Evolutionary conservation across 2,113 vertebrate genomes (phyloP).

Genomic region (Cepphus grylle): DNA sequence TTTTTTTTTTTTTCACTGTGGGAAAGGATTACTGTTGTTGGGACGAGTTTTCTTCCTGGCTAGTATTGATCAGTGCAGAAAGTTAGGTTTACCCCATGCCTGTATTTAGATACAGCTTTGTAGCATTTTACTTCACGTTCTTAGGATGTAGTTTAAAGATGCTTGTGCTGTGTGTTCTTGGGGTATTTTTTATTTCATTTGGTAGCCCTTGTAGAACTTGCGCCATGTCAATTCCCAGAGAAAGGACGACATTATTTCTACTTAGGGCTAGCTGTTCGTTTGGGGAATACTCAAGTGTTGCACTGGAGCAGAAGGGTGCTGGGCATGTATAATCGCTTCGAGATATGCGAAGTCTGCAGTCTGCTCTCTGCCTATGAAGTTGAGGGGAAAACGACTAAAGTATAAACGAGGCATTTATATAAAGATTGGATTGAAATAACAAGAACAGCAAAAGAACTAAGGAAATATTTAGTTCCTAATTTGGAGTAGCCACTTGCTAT

Average conservation of each 20-base stretch:
- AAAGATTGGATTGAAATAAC: not conserved
- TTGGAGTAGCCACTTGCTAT: not conserved
- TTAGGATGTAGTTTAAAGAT: not conserved
- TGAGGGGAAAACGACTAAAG: not conserved
- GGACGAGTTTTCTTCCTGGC: not conserved
- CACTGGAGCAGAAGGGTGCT: not conserved
- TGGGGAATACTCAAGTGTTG: not conserved
- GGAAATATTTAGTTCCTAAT: not conserved
- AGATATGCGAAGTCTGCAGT: not conserved
- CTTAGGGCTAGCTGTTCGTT: not conserved
- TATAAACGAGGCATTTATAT: not conserved
- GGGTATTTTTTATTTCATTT: not conserved
- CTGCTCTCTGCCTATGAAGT: not conserved
- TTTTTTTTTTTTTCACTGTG: fast-evolving
- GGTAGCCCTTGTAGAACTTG: not conserved
- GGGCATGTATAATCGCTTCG: not conserved
- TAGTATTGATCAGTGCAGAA: not conserved
- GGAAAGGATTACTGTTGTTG: not conserved
- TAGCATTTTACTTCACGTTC: not conserved
- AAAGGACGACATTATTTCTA: not conserved
- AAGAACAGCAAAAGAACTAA: not conserved
- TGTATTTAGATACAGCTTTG: not conserved
- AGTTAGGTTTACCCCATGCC: not conserved
- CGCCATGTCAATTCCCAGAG: not conserved
- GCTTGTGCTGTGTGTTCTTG: not conserved